phyloP scores from a whole-genome alignment of 2,888 invertebrate species.

The Folsomia manolachei region DNA sequence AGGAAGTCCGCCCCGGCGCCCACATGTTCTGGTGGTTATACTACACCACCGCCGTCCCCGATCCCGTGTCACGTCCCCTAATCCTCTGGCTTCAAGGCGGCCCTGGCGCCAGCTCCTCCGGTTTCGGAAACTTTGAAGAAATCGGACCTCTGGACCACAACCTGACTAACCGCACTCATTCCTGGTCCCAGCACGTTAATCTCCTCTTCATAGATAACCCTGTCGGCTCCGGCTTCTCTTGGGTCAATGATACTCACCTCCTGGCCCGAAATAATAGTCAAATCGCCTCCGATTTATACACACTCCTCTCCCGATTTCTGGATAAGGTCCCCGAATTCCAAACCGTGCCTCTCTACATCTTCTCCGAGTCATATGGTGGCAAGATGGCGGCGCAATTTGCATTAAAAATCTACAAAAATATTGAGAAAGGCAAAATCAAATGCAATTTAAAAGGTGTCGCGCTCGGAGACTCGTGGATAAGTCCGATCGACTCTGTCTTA shows the following conservation, averaged over 20 bases:
- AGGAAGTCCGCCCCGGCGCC: slow-evolving; percentile 68
- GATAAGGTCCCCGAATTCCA: slow-evolving; percentile 66
- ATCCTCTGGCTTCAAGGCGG: slow-evolving; percentile 89
- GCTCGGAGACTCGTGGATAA: slow-evolving; percentile 87
- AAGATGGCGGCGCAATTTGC: slow-evolving; percentile 89
- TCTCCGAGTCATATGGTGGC: slow-evolving; percentile 87
- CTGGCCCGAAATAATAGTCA: slow-evolving; percentile 62
- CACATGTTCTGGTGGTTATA: slow-evolving; percentile 89
- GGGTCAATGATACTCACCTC: slow-evolving; percentile 61
- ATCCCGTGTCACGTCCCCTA: slow-evolving; percentile 67
- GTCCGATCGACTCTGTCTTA: slow-evolving; percentile 77
- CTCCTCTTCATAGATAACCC: slow-evolving; percentile 82
- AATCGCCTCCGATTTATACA: slow-evolving; percentile 73
- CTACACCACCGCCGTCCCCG: slow-evolving; percentile 65
- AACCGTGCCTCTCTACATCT: slow-evolving; percentile 73
- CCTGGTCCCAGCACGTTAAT: slow-evolving; percentile 65
- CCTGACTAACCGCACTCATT: slow-evolving; percentile 66
- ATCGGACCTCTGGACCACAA: slow-evolving; percentile 71
- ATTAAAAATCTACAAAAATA: slow-evolving; percentile 59
- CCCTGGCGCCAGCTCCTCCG: slow-evolving; percentile 76
- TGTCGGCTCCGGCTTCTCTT: slow-evolving; percentile 84
- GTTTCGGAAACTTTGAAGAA: slow-evolving; percentile 83
- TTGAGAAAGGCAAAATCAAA: slow-evolving; percentile 61
- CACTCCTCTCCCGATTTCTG: slow-evolving; percentile 69
- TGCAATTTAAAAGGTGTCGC: slow-evolving; percentile 75